Evolutionary conservation across 2,797 vertebrate genomes (phyloP).

Genomic region (Echiichthys vipera): DNA sequence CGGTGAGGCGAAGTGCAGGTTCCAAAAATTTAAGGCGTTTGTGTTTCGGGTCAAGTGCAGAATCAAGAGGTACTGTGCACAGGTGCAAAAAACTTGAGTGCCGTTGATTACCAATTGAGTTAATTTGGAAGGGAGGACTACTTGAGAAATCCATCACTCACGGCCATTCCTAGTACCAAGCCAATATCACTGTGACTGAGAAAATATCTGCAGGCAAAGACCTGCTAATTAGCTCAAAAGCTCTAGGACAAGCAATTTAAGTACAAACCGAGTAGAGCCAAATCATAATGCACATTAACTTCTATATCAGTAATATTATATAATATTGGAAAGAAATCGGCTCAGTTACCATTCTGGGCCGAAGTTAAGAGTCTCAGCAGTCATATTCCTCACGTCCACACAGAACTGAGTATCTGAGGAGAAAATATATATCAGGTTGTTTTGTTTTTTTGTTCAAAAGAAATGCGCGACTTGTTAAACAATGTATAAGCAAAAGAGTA

Average conservation of each 20-base stretch:
- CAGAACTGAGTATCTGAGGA: conserved; percentile 83
- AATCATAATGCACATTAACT: not conserved
- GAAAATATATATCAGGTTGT: not conserved
- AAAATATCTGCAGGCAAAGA: not conserved
- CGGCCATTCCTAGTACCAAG: too few relatives aligned
- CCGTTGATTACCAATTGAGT: too few relatives aligned
- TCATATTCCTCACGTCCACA: conserved; percentile 90
- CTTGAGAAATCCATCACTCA: too few relatives aligned
- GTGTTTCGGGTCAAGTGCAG: too few relatives aligned
- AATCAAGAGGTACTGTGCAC: too few relatives aligned
- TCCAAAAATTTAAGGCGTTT: too few relatives aligned
- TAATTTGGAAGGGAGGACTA: too few relatives aligned
- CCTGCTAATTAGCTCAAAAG: not conserved
- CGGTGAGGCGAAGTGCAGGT: too few relatives aligned
- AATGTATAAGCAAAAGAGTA: not conserved
- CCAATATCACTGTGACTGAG: too few relatives aligned
- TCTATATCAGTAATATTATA: too few relatives aligned
- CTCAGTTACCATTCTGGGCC: conserved; percentile 92
- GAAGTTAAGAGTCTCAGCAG: conserved; percentile 97
- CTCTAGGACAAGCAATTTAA: not conserved
- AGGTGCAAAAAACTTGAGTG: too few relatives aligned
- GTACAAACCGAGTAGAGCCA: not conserved
- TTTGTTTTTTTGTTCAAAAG: not conserved
- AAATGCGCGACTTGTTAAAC: not conserved
- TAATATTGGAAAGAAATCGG: not conserved